Conservation (phyloP, 1,140 invertebrate species). For the Vollenhovia emeryi region DNA sequence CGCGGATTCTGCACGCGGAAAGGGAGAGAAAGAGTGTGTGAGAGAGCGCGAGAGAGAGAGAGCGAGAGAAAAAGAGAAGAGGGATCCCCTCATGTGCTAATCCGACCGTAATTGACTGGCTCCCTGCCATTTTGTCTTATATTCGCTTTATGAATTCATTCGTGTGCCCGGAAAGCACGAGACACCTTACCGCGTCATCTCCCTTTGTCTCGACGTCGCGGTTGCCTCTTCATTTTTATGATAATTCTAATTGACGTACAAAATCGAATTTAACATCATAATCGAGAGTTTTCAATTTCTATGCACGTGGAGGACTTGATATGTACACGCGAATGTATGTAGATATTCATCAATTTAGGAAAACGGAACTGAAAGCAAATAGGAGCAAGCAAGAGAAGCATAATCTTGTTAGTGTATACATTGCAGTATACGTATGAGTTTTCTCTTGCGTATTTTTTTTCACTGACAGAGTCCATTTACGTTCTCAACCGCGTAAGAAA, state of each 20-base stretch:
- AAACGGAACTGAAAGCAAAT: too few species aligned
- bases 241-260: not conserved
- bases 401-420: too few species aligned
- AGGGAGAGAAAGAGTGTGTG: conserved; percentile 62
- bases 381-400: too few species aligned
- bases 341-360: too few species aligned
- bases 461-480: too few species aligned
- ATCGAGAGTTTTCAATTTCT: not conserved
- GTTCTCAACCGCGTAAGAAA: too few species aligned
- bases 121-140: conserved; percentile 69
- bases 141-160: conserved; percentile 60
- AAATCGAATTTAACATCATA: not conserved
- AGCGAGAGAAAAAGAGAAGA: conserved; percentile 57
- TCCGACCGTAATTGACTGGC: conserved; percentile 76
- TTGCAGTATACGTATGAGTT: too few species aligned
- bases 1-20: conserved; percentile 66
- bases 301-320: not conserved
- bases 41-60: conserved; percentile 66
- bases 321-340: not conserved
- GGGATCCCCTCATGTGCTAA: conserved; percentile 76
- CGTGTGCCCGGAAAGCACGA: conserved; percentile 31
- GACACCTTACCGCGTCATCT: conserved; percentile 21
- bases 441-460: too few species aligned
- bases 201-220: not conserved
- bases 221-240: not conserved